phyloP scores from a whole-genome alignment of 1,140 invertebrate genomes.

The Bombus cullumanus region DNA sequence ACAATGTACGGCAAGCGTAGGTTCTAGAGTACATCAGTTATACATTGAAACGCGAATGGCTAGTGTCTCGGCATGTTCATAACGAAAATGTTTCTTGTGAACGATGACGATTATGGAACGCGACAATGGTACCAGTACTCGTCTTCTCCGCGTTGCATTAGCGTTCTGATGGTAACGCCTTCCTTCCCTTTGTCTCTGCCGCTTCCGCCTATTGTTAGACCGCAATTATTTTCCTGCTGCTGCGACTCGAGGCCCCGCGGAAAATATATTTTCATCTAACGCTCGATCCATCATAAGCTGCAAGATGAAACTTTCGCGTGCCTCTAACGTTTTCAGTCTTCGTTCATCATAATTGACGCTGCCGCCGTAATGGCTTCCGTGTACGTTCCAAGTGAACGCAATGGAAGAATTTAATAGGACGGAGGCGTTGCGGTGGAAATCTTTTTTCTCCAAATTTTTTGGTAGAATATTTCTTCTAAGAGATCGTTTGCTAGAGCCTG shows the following conservation, averaged over 20 bases:
- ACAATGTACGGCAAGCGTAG: neutral
- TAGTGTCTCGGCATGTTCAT: neutral
- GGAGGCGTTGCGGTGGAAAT: neutral
- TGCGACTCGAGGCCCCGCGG: neutral
- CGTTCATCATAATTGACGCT: constrained; percentile 22
- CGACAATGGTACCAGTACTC: constrained; percentile 15
- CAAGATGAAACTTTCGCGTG: constrained; percentile 5
- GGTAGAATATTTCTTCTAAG: neutral
- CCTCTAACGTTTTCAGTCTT: constrained; percentile 2
- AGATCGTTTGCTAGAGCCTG: no score
- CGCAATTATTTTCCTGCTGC: neutral
- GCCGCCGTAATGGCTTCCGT: neutral
- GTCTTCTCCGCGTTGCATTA: constrained; percentile 33
- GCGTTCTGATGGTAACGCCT: constrained; percentile 22
- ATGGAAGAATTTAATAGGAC: neutral
- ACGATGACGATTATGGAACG: neutral
- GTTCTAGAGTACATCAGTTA: neutral
- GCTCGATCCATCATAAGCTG: constrained; percentile 25
- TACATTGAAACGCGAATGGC: constrained; percentile 11
- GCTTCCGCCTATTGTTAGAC: constrained; percentile 28
- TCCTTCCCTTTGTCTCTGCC: constrained; percentile 26
- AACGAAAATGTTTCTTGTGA: constrained; percentile 13
- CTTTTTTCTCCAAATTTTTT: neutral
- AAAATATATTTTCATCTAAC: constrained; percentile 38
- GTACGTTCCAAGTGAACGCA: neutral